A percentile compares a stretch with the other conserved stretches of the same genome.
These are phyloP conservation scores for Gnathonemus longibarbis DNA, from an alignment of 2,113 vertebrate species.

Conservation along the genomic window DNA sequence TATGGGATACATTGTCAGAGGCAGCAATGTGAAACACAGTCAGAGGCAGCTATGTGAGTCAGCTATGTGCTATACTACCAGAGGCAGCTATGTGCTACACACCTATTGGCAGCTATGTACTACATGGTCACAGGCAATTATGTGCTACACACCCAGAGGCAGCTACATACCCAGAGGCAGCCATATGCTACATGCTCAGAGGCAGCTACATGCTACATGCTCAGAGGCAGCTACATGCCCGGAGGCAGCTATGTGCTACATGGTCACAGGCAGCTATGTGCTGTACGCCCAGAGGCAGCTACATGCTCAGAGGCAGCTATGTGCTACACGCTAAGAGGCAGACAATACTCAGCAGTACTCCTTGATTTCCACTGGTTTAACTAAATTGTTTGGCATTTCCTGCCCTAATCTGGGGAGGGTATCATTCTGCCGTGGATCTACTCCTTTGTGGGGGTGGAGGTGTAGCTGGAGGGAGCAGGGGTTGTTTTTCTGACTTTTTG, in stretches of 20 bases:
- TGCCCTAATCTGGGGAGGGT: neutral
- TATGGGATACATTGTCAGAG: neutral
- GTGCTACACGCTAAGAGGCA: neutral
- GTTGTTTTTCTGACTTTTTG: neutral
- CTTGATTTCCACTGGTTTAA: neutral
- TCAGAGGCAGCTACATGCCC: neutral
- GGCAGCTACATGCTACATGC: neutral
- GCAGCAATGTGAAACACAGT: no score
- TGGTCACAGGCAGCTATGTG: neutral
- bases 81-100: no score
- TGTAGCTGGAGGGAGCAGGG: neutral
- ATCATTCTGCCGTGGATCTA: neutral
- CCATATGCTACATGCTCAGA: neutral
- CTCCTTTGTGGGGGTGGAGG: neutral
- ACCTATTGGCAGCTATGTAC: neutral
- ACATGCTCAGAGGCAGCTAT: neutral
- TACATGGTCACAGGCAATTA: no score
- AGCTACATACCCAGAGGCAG: neutral
- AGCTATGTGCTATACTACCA: neutral
- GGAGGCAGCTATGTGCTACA: neutral
- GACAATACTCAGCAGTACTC: neutral
- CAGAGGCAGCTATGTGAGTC: neutral
- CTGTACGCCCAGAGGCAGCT: neutral
- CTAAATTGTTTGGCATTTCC: neutral
- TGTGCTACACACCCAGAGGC: neutral